phyloP scores from a whole-genome alignment of 2,888 invertebrate genomes.

The Furcula furcula region DNA sequence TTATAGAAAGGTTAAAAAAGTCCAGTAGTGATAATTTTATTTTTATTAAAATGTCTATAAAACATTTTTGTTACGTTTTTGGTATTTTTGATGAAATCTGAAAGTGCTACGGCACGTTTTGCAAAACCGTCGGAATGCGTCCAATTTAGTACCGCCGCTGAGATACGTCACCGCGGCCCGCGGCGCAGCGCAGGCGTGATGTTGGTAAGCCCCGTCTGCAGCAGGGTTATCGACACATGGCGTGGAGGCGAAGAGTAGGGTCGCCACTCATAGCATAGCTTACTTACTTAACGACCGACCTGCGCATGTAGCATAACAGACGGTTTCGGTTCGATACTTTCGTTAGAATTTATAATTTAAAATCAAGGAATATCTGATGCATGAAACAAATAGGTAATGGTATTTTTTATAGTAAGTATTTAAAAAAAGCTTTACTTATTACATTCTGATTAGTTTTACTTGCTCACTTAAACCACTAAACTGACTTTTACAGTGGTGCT shows the following conservation, averaged over 20 bases:
- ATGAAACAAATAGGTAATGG: constrained; percentile 26
- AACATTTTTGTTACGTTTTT: constrained; percentile 4
- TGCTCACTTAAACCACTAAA: no score
- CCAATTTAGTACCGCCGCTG: constrained; percentile 59
- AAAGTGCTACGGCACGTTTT: constrained; percentile 51
- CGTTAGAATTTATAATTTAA: constrained; percentile 42
- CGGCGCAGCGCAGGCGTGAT: constrained; percentile 65
- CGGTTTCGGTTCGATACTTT: constrained; percentile 69
- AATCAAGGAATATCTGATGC: constrained; percentile 33
- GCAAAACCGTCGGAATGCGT: constrained; percentile 70
- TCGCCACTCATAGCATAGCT: constrained; percentile 35
- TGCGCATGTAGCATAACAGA: constrained; percentile 61
- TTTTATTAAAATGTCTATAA: constrained; percentile 15
- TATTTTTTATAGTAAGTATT: constrained; percentile 14
- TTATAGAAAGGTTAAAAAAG: constrained; percentile 4
- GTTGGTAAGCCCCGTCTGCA: constrained; percentile 57
- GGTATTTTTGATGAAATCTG: constrained; percentile 23
- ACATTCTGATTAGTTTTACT: constrained; percentile 2
- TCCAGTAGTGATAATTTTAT: constrained; percentile 2
- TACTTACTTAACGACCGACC: constrained; percentile 31
- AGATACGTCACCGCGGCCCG: constrained; percentile 52
- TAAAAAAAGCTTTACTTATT: no score
- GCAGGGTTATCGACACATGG: constrained; percentile 79
- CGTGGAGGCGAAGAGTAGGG: constrained; percentile 58
- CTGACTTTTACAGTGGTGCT: no score